Percentiles rank a stretch among this genome's conserved stretches.
Evolutionary conservation across 1,140 invertebrate species (phyloP).

Genomic region (Lordiphosa stackelbergi): DNA sequence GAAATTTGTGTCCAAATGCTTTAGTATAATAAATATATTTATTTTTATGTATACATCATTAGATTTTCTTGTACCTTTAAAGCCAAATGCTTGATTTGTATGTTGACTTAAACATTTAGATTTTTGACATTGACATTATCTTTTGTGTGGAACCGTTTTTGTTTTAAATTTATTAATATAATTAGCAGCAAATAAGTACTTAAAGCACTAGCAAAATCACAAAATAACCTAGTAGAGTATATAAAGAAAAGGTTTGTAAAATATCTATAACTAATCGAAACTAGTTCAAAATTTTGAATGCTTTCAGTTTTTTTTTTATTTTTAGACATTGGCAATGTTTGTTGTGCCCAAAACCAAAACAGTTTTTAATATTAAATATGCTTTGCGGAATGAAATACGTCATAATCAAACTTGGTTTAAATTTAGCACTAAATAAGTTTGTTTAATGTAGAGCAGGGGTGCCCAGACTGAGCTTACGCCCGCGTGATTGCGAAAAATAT

Average conservation of each 20-base stretch:
- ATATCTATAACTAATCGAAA: conserved; percentile 5
- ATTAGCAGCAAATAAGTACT: conserved; percentile 61
- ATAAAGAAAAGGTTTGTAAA: conserved; percentile 12
- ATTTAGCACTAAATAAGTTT: too few species aligned
- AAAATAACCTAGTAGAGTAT: conserved; percentile 68
- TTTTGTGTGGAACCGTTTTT: conserved; percentile 4
- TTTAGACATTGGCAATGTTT: background rate
- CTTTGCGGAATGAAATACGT: too few species aligned
- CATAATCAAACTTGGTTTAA: too few species aligned
- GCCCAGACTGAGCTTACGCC: too few species aligned
- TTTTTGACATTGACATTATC: conserved; percentile 33
- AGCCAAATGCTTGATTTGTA: conserved; percentile 24
- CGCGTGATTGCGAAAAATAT: too few species aligned
- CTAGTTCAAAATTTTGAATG: conserved; percentile 2
- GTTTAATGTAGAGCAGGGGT: too few species aligned
- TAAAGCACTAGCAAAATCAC: conserved; percentile 70
- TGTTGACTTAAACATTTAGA: conserved; percentile 26
- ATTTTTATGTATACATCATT: conserved; percentile 33
- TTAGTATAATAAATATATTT: conserved; percentile 54
- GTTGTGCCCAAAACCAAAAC: conserved; percentile 5
- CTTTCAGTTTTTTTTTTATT: background rate
- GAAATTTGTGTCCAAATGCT: conserved; percentile 32
- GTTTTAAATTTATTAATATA: conserved; percentile 33
- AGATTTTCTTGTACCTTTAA: conserved; percentile 52
- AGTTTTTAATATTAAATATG: too few species aligned